Evolutionary conservation across 2,113 vertebrate genomes (phyloP), one percentile per base, ranked within the genome.

Genomic region (Gorsachius goisagi): DNA sequence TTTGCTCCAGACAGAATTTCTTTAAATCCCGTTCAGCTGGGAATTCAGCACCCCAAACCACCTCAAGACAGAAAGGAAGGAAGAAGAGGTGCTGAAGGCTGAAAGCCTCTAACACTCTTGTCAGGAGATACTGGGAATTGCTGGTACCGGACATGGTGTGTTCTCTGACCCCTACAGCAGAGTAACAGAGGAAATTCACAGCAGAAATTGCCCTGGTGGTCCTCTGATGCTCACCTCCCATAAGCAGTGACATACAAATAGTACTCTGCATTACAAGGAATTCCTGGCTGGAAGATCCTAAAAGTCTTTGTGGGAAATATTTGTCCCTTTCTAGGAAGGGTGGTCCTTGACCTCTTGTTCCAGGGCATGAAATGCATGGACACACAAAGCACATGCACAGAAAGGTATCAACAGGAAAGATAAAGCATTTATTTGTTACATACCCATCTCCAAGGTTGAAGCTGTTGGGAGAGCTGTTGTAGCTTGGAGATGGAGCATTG

Each of bases 401-500:
- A 47, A 30, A 66, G 27, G 56, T 8, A 75, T 77, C 18, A 39
- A 50, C 24, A 49, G 32, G 44, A 75, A 85, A 94, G 75, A 92
- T 62, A 94, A 81, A 82, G 81, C 89, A 96, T 73, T 64, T 92
- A 85, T 93, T 80, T 86, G 37, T 78, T 89, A 98, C 99, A 74
- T 98, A 99, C 99, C 98, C 98, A 91, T 99, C 99, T 35, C 98
- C 97, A 12, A 99, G 98, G 89, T 97, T 92, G 59, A 98, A 99
- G 97, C 98, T 98, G 47, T 97, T 98, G 16, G 99, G 99, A 74
- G 99, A 99, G 89, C 98, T 99, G 85, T 98, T 98, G 98, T 99
- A 99, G 93, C 98, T 98, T 18, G 99, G 99, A 87, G 99, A 99
- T 0, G 98, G 98, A 85, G 98, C 97, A 69, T 94, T 98, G 97